phyloP scores from a whole-genome alignment of 2,888 invertebrate species.

The Lasioglossum malachurum region DNA sequence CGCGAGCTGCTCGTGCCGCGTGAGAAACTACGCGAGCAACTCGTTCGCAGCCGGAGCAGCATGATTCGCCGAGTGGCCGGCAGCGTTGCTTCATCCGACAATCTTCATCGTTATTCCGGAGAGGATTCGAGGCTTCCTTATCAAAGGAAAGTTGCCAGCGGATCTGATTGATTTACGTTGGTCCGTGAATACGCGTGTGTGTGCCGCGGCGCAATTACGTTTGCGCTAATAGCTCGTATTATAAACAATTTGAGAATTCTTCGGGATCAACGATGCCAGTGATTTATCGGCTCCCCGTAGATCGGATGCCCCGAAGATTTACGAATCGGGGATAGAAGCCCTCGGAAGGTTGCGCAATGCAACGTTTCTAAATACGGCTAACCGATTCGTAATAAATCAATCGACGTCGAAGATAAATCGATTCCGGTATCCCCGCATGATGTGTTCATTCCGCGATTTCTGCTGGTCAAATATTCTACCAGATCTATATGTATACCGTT shows the following conservation, averaged over 20 bases:
- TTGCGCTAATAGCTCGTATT: slow-evolving; percentile 58
- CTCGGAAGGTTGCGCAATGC: slow-evolving; percentile 31
- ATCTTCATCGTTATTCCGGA: slow-evolving; percentile 16
- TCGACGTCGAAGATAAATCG: slow-evolving; percentile 58
- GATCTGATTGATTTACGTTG: slow-evolving; percentile 61
- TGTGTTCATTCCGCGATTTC: slow-evolving; percentile 51
- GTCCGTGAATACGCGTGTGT: background rate
- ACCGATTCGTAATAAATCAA: slow-evolving; percentile 59
- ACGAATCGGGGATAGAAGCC: slow-evolving; percentile 46
- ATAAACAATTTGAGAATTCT: slow-evolving; percentile 60
- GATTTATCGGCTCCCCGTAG: slow-evolving; percentile 42
- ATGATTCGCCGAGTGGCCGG: background rate
- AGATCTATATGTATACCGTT: background rate
- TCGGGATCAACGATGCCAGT: background rate
- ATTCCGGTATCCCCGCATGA: slow-evolving; percentile 43
- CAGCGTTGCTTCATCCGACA: slow-evolving; percentile 5
- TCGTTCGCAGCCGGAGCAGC: background rate
- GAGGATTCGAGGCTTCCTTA: slow-evolving; percentile 29
- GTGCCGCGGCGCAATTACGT: slow-evolving; percentile 51
- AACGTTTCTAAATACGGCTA: slow-evolving; percentile 38
- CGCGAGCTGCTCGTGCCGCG: background rate
- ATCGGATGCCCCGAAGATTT: slow-evolving; percentile 38
- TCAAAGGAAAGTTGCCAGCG: slow-evolving; percentile 23
- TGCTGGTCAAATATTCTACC: background rate
- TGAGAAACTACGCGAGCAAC: slow-evolving; percentile 6